Base-by-base conservation (phyloP, 2,888 invertebrate species). In the Thyatira batis region DNA sequence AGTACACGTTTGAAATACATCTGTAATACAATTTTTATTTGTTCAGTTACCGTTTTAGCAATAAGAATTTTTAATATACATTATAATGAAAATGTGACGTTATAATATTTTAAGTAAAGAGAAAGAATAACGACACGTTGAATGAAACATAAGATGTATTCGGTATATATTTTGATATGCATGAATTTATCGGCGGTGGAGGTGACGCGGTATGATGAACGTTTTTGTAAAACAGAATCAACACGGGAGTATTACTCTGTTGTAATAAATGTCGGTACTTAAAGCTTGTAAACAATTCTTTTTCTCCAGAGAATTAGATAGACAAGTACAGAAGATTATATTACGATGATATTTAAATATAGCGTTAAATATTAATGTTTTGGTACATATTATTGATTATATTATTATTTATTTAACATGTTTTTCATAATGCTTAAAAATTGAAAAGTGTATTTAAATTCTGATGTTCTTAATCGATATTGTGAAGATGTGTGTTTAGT, bases 111-210 rank as follows among this genome's bases (percentile, higher is more conserved):
- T 77, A 80, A 78, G 77, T 74, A 72, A 80, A 74, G 71, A 54
- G 77, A 80, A 80, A 82, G 82, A 79, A 72, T 77, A 72, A 69
- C 70, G 76, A 79, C 76, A 71, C 76, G 77, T 23, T 39, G 39
- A 76, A 74, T 65, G 65, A 67, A 69, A 61, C 61, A 65, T 73
- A 72, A 80, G 82, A 80, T 82, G 81, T 81, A 83, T 84, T 84
- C 76, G 82, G 82, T 82, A 89, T 88, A 89, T 89, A 89, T 90
- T 90, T 90, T 89, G 87, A 89, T 89, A 90, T 82, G 81, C 78
- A 80, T 84, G 81, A 80, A 84, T 89, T 88, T 89, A 87, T 83
- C 76, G 77, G 80, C 73, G 81, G n/a, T n/a, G n/a, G n/a, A 80
- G 71, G 69, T 68, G 61, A 71, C 74, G 76, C 66, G 75, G 72